Evolutionary conservation across 2,888 invertebrate species (phyloP).

Genomic region (Acanthoscelides obtectus): DNA sequence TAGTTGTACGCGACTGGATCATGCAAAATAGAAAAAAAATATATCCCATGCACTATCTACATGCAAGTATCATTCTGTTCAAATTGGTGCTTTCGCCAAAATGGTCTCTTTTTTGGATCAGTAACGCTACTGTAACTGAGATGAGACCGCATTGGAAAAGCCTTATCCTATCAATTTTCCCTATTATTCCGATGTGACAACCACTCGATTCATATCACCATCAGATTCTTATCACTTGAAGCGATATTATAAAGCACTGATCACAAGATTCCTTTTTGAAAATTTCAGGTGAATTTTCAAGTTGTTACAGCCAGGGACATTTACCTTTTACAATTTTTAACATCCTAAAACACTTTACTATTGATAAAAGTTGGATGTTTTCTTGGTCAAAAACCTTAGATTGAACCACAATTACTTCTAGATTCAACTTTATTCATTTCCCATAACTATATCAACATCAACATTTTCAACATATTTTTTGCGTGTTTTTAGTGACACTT

Average conservation of each 20-base stretch:
- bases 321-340: slow-evolving; percentile 16
- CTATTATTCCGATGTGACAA: background rate
- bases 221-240: slow-evolving; percentile 17
- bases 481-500: too few species aligned
- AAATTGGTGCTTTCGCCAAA: background rate
- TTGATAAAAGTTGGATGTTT: background rate
- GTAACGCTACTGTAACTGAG: background rate
- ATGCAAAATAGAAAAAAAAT: background rate
- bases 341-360: background rate
- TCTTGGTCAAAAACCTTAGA: too few species aligned
- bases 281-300: slow-evolving; percentile 26
- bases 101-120: too few species aligned
- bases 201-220: slow-evolving; percentile 18
- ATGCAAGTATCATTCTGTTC: background rate
- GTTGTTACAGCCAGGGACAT: slow-evolving; percentile 14
- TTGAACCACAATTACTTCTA: too few species aligned
- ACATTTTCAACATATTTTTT: too few species aligned
- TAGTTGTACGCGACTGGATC: background rate
- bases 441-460: too few species aligned
- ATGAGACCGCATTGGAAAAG: too few species aligned
- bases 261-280: slow-evolving; percentile 28
- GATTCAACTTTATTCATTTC: too few species aligned
- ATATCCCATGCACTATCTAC: background rate
- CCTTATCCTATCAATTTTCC: background rate
- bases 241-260: slow-evolving; percentile 35